Percentiles rank a stretch among this genome's conserved stretches.
phyloP scores from a whole-genome alignment of 92 coral and sea anemone genomes.

The Plumapathes pennacea region DNA sequence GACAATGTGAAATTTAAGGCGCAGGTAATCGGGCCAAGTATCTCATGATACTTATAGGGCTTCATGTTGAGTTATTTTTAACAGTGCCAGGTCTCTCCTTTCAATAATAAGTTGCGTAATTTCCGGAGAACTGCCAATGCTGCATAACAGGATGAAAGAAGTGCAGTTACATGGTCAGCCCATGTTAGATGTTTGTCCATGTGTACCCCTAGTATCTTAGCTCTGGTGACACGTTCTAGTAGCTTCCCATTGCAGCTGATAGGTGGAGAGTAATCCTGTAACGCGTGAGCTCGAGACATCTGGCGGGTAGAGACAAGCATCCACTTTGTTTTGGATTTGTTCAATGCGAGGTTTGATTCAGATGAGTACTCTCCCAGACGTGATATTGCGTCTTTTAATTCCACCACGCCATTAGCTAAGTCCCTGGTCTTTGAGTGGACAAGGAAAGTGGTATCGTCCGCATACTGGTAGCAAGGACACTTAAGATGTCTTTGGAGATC shows the following conservation, averaged over 20 bases:
- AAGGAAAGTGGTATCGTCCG: constrained; percentile 28
- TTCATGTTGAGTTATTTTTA: constrained; percentile 11
- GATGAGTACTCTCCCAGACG: constrained; percentile 12
- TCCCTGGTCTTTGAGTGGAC: no score
- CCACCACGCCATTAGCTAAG: no score
- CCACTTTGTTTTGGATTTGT: constrained; percentile 26
- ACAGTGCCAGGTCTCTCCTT: constrained; percentile 8
- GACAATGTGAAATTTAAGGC: constrained; percentile 3
- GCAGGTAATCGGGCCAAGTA: constrained; percentile 16
- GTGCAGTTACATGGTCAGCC: no score
- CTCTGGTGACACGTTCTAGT: no score
- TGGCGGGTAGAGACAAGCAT: constrained; percentile 46
- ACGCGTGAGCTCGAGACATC: constrained; percentile 24
- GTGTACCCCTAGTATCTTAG: no score
- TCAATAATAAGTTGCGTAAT: constrained; percentile 12
- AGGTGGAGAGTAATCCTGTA: constrained; percentile 1
- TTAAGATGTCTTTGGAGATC: constrained; percentile 10
- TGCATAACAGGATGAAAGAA: no score
- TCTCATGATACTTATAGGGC: constrained; percentile 4
- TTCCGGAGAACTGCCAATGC: neutral
- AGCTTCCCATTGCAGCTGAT: no score
- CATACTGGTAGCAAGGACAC: constrained; percentile 27
- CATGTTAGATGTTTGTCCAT: no score
- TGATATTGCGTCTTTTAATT: constrained; percentile 6
- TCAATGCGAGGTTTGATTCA: constrained; percentile 35